Conservation (phyloP, 2,113 vertebrate genomes). For the Microtus ochrogaster region DNA sequence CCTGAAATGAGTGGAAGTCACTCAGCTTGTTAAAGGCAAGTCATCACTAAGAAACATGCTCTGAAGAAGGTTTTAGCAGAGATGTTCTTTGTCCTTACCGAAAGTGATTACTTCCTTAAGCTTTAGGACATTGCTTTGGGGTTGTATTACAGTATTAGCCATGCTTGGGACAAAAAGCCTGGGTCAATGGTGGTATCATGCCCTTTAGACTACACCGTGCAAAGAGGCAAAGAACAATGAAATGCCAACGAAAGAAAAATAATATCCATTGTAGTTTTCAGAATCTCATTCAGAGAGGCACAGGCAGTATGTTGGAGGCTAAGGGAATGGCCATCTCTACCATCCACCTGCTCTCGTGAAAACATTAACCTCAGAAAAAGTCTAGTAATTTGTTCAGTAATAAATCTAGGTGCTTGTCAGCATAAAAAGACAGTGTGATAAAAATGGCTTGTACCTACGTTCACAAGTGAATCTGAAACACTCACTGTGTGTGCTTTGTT, state of each 20-base stretch:
- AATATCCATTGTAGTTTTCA: background rate
- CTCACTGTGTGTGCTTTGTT: background rate
- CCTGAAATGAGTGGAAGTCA: background rate
- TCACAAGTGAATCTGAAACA: background rate
- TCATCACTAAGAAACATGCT: background rate
- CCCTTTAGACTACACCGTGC: background rate
- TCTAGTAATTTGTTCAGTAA: background rate
- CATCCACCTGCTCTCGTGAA: background rate
- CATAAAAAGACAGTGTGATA: background rate
- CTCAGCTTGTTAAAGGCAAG: background rate
- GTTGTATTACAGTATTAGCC: background rate
- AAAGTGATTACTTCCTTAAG: background rate
- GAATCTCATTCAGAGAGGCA: background rate
- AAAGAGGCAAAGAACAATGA: background rate
- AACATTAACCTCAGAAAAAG: background rate
- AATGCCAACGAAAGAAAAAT: background rate
- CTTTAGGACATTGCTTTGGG: background rate
- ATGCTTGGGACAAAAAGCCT: background rate
- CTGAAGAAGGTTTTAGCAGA: background rate
- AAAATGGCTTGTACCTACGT: background rate
- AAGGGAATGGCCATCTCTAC: background rate
- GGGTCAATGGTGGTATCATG: background rate
- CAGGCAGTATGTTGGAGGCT: background rate
- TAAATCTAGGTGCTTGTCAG: background rate
- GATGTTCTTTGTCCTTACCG: background rate